Percentiles rank a stretch among this genome's conserved stretches.
Conservation (phyloP, 2,797 vertebrate genomes). For the Sciaenops ocellatus region DNA sequence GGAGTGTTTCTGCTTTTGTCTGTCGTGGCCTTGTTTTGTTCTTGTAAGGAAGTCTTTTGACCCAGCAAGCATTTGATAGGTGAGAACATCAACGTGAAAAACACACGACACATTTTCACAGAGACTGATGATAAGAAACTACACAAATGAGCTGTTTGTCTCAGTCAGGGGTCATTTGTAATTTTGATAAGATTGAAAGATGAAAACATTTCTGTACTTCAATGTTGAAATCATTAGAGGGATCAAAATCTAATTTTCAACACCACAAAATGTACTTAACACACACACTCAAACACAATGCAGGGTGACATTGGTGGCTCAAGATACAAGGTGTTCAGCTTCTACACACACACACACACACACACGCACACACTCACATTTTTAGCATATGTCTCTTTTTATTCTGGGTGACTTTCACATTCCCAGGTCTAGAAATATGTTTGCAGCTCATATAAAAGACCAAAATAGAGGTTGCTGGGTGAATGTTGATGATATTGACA, state of each 20-base stretch:
- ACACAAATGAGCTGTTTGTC: not conserved
- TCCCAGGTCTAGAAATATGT: constrained; percentile 46
- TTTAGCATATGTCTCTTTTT: constrained; percentile 23
- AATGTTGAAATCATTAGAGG: too few relatives aligned
- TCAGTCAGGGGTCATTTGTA: not conserved
- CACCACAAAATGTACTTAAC: not conserved
- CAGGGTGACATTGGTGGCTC: constrained; percentile 26
- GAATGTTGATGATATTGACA: constrained; percentile 27
- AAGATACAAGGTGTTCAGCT: not conserved
- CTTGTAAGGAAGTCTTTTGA: not conserved
- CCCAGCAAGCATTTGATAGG: not conserved
- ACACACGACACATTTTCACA: not conserved
- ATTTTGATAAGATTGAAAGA: not conserved
- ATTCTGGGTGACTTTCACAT: constrained; percentile 53
- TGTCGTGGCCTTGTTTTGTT: not conserved
- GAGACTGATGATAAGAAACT: not conserved
- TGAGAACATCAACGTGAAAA: not conserved
- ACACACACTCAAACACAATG: not conserved
- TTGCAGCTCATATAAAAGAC: constrained; percentile 61
- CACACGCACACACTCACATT: constrained; percentile 22
- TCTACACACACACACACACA: not conserved
- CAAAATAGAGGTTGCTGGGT: constrained; percentile 53
- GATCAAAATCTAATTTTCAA: not conserved
- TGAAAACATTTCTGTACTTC: not conserved
- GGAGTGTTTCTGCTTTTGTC: not conserved